A percentile compares a stretch with the other conserved stretches of the same genome.
Conservation (phyloP, 2,797 vertebrate species). For the Alca torda region DNA sequence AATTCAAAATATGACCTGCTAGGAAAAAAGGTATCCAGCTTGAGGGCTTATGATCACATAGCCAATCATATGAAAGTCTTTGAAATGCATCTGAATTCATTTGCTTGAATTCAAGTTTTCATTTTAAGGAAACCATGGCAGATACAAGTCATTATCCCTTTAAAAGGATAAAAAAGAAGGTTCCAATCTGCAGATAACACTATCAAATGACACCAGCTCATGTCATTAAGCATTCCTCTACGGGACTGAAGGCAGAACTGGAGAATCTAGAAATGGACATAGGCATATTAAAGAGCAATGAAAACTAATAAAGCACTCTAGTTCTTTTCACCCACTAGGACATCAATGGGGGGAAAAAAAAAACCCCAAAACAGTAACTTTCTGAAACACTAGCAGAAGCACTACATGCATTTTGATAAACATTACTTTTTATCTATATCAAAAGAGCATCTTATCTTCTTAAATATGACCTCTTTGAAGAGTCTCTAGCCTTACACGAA, state of each 20-base stretch:
- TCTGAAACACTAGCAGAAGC: background rate
- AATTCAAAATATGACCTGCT: background rate
- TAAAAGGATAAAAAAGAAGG: background rate
- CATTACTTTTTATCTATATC: background rate
- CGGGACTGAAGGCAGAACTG: background rate
- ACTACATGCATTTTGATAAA: background rate
- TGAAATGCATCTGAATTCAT: background rate
- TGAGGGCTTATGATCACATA: background rate
- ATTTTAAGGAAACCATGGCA: background rate
- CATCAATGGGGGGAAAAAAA: background rate
- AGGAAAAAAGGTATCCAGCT: background rate
- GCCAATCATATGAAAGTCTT: background rate
- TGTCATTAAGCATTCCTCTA: background rate
- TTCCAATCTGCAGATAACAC: background rate
- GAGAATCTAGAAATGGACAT: background rate
- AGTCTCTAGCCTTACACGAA: conserved; percentile 5
- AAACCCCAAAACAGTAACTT: background rate
- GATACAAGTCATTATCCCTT: background rate
- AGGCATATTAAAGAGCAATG: background rate
- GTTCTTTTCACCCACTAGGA: background rate
- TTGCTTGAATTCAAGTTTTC: background rate
- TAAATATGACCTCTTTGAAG: conserved; percentile 42
- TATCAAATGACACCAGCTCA: background rate
- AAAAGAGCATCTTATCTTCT: conserved; percentile 4
- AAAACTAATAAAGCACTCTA: background rate